Evolutionary conservation across 2,888 invertebrate genomes (phyloP), one percentile per base, ranked within the genome.

Genomic region (Axea sp.): DNA sequence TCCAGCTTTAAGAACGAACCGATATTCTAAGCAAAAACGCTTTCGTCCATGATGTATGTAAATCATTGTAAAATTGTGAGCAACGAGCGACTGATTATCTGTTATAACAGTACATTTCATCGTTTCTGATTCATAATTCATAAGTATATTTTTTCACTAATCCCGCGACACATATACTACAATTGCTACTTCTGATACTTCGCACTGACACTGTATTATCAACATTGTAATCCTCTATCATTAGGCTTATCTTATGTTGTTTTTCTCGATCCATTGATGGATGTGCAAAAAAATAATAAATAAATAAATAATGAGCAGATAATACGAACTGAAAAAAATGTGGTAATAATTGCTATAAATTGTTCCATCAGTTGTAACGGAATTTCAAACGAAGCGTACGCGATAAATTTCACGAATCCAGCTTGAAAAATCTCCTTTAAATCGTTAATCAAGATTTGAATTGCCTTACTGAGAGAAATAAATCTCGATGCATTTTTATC

Each of bases 201-300:
- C 31, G 30, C 43, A 65, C 53, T 65, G 53, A 53, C 64, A 43
- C 64, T 53, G 55, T 47, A 39, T 67, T 57, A 39, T n/a, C 65
- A 67, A 55, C 65, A 65, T 55, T 65, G 65, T 65, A 33, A 45
- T 67, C 35, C 37, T 53, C 37, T 37, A 24, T 57, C 55, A 67
- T 67, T 55, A 55, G 1, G 28, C 28, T 47, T 57, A 53, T 41
- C 51, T 8, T 6, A 28, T 17, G 35, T 35, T 64, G 14, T 45
- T 64, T 64, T 53, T 64, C 43, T 7, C 51, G 26, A 47, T 47
- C 47, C 49, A 60, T 33, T 53, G 31, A 17, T 35, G 19, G 47
- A 37, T 62, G 49, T 62, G 9, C 33, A 33, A 14, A 11, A 33
- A 6, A 41, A 30, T 11, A 39, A 41, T n/a, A n/a, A n/a, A n/a